A percentile compares a stretch with the other conserved stretches of the same genome.
Evolutionary conservation across 2,113 vertebrate genomes (phyloP).

Genomic region (Pogonocichla stellata): DNA sequence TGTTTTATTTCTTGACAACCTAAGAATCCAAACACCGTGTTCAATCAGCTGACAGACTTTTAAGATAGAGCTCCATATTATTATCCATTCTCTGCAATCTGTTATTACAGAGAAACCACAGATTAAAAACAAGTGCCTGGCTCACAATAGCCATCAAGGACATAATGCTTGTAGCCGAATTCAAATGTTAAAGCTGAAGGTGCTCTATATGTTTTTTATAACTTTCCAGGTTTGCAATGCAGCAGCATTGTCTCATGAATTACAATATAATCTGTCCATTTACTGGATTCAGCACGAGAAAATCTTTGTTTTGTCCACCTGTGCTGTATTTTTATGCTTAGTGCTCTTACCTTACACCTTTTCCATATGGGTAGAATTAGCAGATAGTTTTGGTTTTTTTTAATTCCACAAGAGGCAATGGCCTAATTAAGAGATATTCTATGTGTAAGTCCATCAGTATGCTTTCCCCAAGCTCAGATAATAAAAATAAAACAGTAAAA

Average conservation of each 20-base stretch:
- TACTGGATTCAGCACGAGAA: neutral
- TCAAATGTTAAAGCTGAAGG: neutral
- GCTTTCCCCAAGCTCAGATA: neutral
- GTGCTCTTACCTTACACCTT: neutral
- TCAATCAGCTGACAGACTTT: neutral
- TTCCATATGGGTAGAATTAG: neutral
- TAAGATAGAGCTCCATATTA: neutral
- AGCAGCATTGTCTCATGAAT: neutral
- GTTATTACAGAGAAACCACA: neutral
- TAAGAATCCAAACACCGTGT: neutral
- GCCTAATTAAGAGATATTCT: neutral
- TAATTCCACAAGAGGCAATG: neutral
- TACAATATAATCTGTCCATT: neutral
- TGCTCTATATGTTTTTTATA: neutral
- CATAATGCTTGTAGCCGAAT: neutral
- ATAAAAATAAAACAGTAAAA: neutral
- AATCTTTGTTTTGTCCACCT: neutral
- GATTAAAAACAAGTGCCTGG: neutral
- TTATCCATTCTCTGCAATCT: neutral
- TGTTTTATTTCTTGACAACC: neutral
- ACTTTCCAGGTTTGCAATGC: neutral
- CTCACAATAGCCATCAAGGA: neutral
- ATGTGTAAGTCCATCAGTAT: neutral
- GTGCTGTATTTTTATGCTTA: neutral
- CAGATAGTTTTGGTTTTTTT: neutral